A percentile compares a stretch with the other conserved stretches of the same genome.
Conservation (phyloP, 2,113 vertebrate species). For the Osmerus eperlanus region DNA sequence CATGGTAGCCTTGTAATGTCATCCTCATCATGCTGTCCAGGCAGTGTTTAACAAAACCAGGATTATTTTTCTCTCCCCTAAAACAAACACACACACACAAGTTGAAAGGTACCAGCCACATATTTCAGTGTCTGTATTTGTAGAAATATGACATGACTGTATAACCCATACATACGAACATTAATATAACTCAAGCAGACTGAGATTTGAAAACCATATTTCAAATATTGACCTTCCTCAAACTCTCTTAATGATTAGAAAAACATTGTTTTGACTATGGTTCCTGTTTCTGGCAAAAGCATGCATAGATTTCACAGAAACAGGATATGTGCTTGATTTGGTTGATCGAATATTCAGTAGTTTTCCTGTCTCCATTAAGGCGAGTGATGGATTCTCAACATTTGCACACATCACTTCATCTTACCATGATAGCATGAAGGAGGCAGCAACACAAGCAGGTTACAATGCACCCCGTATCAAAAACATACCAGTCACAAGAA, state of each 20-base stretch:
- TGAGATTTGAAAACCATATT: neutral
- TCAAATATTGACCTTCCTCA: neutral
- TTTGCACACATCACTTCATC: neutral
- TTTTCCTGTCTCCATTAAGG: neutral
- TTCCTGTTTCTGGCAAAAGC: neutral
- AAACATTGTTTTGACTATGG: neutral
- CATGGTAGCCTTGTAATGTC: conserved; percentile 1
- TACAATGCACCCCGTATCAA: no score
- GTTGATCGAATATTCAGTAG: conserved; percentile 1
- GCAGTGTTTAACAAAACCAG: conserved; percentile 2
- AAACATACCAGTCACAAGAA: neutral
- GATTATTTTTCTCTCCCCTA: conserved; percentile 32
- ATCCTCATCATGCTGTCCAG: neutral
- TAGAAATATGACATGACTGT: conserved; percentile 20
- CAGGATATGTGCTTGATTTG: neutral
- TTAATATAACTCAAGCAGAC: neutral
- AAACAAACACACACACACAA: conserved; percentile 25
- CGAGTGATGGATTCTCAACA: neutral
- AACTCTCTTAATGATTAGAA: neutral
- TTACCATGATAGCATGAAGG: no score
- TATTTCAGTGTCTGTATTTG: conserved; percentile 1
- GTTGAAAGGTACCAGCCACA: conserved; percentile 20
- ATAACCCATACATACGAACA: conserved; percentile 1
- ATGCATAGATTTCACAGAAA: neutral
- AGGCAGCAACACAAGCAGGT: no score